Conservation (phyloP, 2,888 invertebrate species). For the Plemyria rubiginata region DNA sequence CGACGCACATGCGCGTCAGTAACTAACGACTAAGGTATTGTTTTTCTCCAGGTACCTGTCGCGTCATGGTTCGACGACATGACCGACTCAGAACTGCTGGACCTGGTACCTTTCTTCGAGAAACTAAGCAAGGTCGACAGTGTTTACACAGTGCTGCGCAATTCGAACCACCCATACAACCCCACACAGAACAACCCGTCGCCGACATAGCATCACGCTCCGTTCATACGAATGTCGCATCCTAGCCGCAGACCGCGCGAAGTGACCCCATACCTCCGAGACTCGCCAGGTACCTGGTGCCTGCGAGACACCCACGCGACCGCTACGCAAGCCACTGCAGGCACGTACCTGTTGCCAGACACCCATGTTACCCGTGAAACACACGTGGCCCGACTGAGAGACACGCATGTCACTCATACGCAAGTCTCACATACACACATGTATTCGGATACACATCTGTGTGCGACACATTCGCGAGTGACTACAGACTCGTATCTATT, state of each 20-base stretch:
- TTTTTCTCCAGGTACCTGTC: slow-evolving; percentile 92
- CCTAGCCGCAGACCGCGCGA: slow-evolving; percentile 22
- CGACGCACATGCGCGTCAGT: too few relatives aligned
- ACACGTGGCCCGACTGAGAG: slow-evolving; percentile 3
- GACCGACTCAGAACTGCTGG: slow-evolving; percentile 97
- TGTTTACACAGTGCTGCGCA: slow-evolving; percentile 97
- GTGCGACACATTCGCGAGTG: background rate
- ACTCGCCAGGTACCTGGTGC: background rate
- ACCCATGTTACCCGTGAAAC: slow-evolving; percentile 4
- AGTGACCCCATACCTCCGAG: slow-evolving; percentile 5
- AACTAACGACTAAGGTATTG: background rate
- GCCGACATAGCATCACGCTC: slow-evolving; percentile 68
- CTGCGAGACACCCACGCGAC: background rate
- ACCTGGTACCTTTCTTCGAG: slow-evolving; percentile 99
- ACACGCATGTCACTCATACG: slow-evolving; percentile 7
- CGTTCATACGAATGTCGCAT: slow-evolving; percentile 38
- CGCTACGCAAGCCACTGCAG: background rate
- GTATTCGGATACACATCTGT: slow-evolving; percentile 5
- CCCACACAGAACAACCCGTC: slow-evolving; percentile 76
- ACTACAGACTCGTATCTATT: too few relatives aligned
- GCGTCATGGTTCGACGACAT: slow-evolving; percentile 99
- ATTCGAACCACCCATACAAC: slow-evolving; percentile 94
- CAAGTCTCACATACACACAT: background rate
- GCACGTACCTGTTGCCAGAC: background rate
- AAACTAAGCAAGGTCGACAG: slow-evolving; percentile 98